Conservation (phyloP, 1,140 invertebrate genomes). For the Drosophila virilis region DNA sequence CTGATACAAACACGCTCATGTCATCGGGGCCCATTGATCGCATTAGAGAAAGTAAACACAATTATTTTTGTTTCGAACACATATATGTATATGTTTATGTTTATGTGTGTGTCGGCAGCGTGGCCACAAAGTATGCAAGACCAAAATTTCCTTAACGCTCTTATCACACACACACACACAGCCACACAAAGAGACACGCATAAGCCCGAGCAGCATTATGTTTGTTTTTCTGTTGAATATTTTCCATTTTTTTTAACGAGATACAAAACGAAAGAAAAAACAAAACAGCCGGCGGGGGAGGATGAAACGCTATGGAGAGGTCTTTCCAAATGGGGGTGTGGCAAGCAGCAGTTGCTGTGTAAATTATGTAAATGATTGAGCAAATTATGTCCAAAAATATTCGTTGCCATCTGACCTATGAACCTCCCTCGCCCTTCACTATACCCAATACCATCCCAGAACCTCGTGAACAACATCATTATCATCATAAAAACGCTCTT, state of each 20-base stretch:
- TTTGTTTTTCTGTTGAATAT: constrained; percentile 67
- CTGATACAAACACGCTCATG: constrained; percentile 44
- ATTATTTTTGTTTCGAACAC: constrained; percentile 57
- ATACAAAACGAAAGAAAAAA: constrained; percentile 50
- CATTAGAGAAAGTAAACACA: constrained; percentile 78
- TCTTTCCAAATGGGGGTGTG: constrained; percentile 1
- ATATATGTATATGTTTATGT: constrained; percentile 4
- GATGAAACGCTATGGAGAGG: background rate
- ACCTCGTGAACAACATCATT: constrained; percentile 26
- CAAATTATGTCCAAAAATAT: constrained; percentile 76
- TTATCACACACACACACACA: constrained; percentile 57
- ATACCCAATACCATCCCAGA: background rate
- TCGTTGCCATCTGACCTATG: constrained; percentile 65
- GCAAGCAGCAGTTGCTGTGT: constrained; percentile 58
- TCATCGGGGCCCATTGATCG: constrained; percentile 59
- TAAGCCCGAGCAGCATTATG: constrained; percentile 22
- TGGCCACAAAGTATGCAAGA: constrained; percentile 64
- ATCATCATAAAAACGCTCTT: constrained; percentile 8
- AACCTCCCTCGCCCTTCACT: background rate
- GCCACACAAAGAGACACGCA: background rate
- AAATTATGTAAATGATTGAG: constrained; percentile 81
- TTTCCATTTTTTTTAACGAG: constrained; percentile 67
- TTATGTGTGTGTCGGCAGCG: constrained; percentile 12
- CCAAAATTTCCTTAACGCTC: constrained; percentile 56
- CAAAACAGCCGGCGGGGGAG: background rate